A percentile compares a stretch with the other conserved stretches of the same genome.
phyloP scores from a whole-genome alignment of 2,113 vertebrate species.

The Mus pahari region DNA sequence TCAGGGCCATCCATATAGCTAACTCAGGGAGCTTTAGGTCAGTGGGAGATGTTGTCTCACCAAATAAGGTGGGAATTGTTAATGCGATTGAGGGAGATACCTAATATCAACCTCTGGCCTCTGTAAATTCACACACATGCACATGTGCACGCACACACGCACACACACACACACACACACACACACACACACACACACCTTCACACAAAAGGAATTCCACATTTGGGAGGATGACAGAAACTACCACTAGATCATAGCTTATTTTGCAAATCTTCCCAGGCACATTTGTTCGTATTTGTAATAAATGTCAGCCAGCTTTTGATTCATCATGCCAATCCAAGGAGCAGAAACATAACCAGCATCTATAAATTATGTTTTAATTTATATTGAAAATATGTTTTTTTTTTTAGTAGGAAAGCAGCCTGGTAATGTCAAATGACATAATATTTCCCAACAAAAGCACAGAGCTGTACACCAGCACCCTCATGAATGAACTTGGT shows the following conservation, averaged over 20 bases:
- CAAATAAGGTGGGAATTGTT: not conserved
- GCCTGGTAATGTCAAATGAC: not conserved
- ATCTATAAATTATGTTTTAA: not conserved
- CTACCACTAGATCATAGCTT: not conserved
- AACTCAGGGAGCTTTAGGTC: not conserved
- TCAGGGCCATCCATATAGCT: not conserved
- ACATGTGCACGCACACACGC: not conserved
- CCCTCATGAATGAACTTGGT: not conserved
- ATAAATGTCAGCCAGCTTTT: slow-evolving; percentile 29
- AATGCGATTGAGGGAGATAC: not conserved
- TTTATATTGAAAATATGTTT: not conserved
- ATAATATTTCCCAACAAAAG: slow-evolving; percentile 14
- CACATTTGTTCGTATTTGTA: not conserved
- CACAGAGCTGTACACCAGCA: not conserved
- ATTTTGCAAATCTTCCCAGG: not conserved
- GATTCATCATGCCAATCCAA: not conserved
- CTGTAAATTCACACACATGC: not conserved
- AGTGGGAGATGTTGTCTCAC: not conserved
- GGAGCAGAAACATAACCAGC: not conserved
- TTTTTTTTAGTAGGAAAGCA: slow-evolving; percentile 39
- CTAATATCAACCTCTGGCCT: not conserved
- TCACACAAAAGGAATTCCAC: not conserved
- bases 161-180: not conserved
- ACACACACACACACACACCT: not conserved
- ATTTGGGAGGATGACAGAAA: not conserved